Percentiles rank a stretch among this genome's conserved stretches.
These are phyloP conservation scores for Prochilodus magdalenae DNA, from an alignment of 2,113 vertebrate genomes.

Conservation along the genomic window DNA sequence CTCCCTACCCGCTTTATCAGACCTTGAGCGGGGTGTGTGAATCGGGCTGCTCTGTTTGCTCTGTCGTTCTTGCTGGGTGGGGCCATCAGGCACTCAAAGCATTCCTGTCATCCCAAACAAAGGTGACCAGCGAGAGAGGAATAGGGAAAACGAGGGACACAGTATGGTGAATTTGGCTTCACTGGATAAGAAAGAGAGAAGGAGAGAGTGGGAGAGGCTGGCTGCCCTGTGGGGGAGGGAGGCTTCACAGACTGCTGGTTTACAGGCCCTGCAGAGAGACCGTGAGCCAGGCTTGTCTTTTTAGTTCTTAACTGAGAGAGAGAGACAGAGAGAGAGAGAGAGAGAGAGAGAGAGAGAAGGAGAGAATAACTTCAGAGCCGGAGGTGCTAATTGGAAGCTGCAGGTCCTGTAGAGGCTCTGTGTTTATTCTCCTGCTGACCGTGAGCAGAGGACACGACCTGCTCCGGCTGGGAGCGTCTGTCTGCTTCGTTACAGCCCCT, in stretches of 20 bases:
- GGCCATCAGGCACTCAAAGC: constrained; percentile 2
- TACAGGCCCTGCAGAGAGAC: background rate
- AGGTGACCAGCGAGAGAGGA: background rate
- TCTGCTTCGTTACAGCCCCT: background rate
- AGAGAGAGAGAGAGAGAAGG: background rate
- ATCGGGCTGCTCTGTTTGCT: constrained; percentile 62
- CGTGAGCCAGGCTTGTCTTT: background rate
- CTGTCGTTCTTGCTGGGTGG: constrained; percentile 67
- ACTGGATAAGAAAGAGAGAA: background rate
- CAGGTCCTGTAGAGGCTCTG: background rate
- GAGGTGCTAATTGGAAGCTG: constrained; percentile 6
- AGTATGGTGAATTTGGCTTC: background rate
- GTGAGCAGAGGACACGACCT: background rate
- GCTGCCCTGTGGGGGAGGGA: background rate
- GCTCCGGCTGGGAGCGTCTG: background rate
- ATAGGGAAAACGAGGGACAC: background rate
- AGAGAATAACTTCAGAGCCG: background rate
- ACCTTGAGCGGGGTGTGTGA: constrained; percentile 57
- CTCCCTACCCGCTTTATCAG: constrained; percentile 37
- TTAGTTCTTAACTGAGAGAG: background rate
- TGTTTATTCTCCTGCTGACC: background rate
- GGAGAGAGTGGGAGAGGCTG: background rate
- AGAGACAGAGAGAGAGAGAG: background rate
- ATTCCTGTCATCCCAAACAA: constrained; percentile 66
- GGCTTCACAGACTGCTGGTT: background rate